A percentile compares a stretch with the other conserved stretches of the same genome.
These are phyloP conservation scores for Urosaurus nigricauda DNA, from an alignment of 2,797 vertebrate genomes.

Conservation along the genomic window DNA sequence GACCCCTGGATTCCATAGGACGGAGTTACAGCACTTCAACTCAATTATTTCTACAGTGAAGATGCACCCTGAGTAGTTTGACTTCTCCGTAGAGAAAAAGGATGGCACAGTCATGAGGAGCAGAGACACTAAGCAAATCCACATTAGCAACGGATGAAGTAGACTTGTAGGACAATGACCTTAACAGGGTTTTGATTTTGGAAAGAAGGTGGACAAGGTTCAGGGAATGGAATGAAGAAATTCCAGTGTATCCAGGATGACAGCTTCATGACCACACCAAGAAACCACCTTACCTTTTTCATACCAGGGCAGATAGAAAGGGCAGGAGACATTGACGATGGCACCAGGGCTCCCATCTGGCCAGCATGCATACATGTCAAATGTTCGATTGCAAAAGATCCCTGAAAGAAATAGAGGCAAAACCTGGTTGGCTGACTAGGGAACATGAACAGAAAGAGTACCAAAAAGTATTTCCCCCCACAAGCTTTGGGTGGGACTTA, in stretches of 20 bases:
- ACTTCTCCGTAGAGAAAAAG: background rate
- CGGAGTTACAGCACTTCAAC: too few relatives aligned
- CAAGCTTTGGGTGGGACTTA: background rate
- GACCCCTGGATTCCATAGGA: too few relatives aligned
- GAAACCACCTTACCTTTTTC: conserved; percentile 80
- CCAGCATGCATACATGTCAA: conserved; percentile 92
- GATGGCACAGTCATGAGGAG: background rate
- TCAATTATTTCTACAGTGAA: too few relatives aligned
- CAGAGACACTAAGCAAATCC: too few relatives aligned
- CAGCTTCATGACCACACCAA: background rate
- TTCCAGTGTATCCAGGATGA: too few relatives aligned
- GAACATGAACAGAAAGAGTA: background rate
- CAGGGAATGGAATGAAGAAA: too few relatives aligned
- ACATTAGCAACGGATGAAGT: too few relatives aligned
- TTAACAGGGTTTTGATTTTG: background rate
- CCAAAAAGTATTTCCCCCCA: background rate
- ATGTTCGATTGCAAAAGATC: conserved; percentile 87
- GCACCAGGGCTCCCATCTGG: conserved; percentile 86
- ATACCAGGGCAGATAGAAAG: conserved; percentile 91
- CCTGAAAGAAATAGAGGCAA: conserved; percentile 35
- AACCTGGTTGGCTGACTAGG: background rate
- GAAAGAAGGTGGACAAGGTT: background rate
- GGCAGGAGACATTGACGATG: conserved; percentile 87
- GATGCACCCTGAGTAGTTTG: background rate
- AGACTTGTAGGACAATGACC: too few relatives aligned